A percentile compares a stretch with the other conserved stretches of the same genome.
Conservation (phyloP, 2,888 invertebrate genomes). For the Tupiocoris notatus region DNA sequence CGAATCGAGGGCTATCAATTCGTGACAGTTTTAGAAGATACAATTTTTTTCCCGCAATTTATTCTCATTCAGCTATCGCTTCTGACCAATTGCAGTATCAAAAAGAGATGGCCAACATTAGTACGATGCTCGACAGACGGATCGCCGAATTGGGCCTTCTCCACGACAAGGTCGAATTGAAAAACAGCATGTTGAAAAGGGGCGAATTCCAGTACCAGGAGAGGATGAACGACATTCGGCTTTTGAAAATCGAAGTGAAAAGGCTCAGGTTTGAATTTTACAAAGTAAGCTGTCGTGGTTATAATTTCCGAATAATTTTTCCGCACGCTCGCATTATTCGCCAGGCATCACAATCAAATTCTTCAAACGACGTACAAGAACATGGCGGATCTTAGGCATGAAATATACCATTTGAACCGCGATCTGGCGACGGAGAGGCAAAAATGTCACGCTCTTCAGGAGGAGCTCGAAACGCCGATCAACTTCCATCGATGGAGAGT, state of each 20-base stretch:
- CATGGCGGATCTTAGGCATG: conserved; percentile 76
- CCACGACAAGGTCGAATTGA: conserved; percentile 53
- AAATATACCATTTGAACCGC: conserved; percentile 76
- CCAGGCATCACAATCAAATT: conserved; percentile 59
- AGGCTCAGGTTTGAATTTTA: conserved; percentile 66
- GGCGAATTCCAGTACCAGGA: conserved; percentile 76
- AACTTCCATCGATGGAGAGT: conserved; percentile 92
- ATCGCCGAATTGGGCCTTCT: conserved; percentile 60
- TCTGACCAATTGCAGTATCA: conserved; percentile 41
- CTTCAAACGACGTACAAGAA: conserved; percentile 71
- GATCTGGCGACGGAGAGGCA: conserved; percentile 77
- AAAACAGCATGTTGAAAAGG: conserved; percentile 74
- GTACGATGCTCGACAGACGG: conserved; percentile 77
- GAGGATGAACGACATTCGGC: conserved; percentile 76
- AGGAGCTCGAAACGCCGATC: conserved; percentile 83
- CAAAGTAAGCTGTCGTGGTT: no score
- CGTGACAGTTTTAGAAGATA: no score
- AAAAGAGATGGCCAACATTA: conserved; percentile 76
- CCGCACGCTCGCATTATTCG: neutral
- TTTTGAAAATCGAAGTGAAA: conserved; percentile 78
- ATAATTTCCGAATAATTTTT: no score
- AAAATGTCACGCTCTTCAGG: conserved; percentile 78
- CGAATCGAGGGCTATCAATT: no score
- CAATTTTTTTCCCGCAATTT: no score
- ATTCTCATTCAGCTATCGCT: no score